Conservation (phyloP, 2,797 vertebrate species). For the Gymnopithys bicolor region DNA sequence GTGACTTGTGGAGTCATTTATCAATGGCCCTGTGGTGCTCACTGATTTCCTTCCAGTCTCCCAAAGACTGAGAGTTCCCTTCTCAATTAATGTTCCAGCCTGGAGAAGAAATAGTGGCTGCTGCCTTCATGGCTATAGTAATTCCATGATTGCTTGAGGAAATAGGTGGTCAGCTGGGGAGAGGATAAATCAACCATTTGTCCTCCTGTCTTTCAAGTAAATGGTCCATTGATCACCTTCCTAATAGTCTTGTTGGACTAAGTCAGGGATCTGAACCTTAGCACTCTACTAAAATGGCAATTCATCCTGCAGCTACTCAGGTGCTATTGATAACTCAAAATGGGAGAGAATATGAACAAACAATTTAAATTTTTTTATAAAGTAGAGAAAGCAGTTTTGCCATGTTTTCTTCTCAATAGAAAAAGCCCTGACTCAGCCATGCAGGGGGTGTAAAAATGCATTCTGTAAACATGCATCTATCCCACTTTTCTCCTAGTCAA, state of each 20-base stretch:
- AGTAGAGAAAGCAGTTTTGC: neutral
- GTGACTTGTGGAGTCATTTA: neutral
- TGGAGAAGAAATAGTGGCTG: neutral
- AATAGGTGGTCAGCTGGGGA: neutral
- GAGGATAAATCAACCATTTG: neutral
- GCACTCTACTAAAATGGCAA: neutral
- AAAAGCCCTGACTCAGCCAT: neutral
- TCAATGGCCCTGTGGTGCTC: neutral
- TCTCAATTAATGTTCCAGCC: neutral
- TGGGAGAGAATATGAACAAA: neutral
- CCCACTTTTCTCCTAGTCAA: neutral
- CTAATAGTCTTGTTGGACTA: neutral
- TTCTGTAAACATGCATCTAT: neutral
- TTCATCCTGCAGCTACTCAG: neutral
- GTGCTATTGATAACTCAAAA: neutral
- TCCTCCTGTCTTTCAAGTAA: neutral
- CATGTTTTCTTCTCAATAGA: fast-evolving
- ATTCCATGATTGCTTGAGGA: constrained; percentile 4
- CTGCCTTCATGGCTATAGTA: neutral
- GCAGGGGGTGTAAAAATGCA: neutral
- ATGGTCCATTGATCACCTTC: neutral
- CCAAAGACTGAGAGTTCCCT: neutral
- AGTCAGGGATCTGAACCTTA: neutral
- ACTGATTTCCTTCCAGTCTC: neutral
- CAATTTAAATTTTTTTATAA: neutral